phyloP scores from a whole-genome alignment of 2,797 vertebrate genomes.

The Molossus molossus region DNA sequence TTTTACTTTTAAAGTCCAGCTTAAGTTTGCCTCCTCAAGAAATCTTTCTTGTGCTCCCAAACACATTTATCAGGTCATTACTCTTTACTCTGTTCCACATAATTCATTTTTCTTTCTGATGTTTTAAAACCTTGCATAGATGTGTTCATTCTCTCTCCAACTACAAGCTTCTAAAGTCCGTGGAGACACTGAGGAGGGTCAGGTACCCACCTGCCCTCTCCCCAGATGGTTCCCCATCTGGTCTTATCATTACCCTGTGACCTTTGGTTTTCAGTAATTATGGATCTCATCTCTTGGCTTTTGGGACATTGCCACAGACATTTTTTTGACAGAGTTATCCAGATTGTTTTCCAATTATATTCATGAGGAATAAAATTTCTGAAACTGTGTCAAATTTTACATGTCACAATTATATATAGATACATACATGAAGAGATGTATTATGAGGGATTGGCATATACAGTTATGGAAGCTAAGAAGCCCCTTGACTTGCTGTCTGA shows the following conservation, averaged over 20 bases:
- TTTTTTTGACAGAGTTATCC: not conserved
- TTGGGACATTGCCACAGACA: not conserved
- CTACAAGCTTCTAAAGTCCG: not conserved
- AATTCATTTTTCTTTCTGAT: not conserved
- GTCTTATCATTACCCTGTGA: not conserved
- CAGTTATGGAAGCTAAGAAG: not conserved
- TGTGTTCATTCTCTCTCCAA: not conserved
- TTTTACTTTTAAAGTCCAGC: not conserved
- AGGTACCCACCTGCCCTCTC: not conserved
- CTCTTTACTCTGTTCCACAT: not conserved
- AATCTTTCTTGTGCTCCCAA: not conserved
- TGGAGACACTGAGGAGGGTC: not conserved
- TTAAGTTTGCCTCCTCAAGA: not conserved
- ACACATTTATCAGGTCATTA: not conserved
- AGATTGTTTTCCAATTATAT: conserved; percentile 13
- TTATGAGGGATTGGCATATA: not conserved
- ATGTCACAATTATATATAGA: not conserved
- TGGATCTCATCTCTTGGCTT: not conserved
- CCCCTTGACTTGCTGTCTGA: not conserved
- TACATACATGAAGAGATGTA: not conserved
- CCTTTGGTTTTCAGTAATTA: not conserved
- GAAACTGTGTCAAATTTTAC: conserved; percentile 26
- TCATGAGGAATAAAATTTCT: not conserved
- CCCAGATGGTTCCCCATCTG: not conserved
- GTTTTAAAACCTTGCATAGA: not conserved